These are phyloP conservation scores for Incurvaria masculella DNA, from an alignment of 2,888 invertebrate genomes.

Conservation along the genomic window DNA sequence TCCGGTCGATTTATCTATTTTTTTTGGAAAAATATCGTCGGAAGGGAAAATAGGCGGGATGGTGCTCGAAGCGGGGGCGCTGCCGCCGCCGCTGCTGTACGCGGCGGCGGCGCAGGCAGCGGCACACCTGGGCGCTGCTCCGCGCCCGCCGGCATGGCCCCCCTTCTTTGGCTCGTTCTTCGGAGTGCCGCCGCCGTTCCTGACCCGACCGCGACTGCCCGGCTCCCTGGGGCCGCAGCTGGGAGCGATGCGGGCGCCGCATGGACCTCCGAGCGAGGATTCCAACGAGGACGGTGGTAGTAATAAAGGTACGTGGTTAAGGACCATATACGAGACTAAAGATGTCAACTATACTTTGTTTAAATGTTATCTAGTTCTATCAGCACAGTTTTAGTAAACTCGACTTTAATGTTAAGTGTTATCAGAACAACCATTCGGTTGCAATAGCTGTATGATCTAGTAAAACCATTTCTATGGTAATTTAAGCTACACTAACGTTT, in stretches of 20 bases:
- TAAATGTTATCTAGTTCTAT: too few relatives aligned
- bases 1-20: background rate
- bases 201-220: conserved; percentile 43
- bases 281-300: conserved; percentile 54
- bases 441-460: too few relatives aligned
- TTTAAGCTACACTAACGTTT: too few relatives aligned
- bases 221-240: conserved; percentile 27
- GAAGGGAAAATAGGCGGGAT: conserved; percentile 31
- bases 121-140: conserved; percentile 46
- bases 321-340: too few relatives aligned
- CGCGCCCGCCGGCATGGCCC: conserved; percentile 57
- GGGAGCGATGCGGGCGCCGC: conserved; percentile 35
- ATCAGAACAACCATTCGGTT: too few relatives aligned
- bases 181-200: conserved; percentile 57
- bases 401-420: too few relatives aligned
- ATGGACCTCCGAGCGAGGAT: conserved; percentile 54
- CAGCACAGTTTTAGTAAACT: too few relatives aligned
- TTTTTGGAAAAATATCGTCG: background rate
- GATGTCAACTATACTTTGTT: too few relatives aligned
- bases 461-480: too few relatives aligned
- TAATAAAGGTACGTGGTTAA: conserved; percentile 47
- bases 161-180: conserved; percentile 58
- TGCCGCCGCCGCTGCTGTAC: conserved; percentile 68
- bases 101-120: conserved; percentile 71
- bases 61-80: conserved; percentile 62